A percentile compares a stretch with the other conserved stretches of the same genome.
These are phyloP conservation scores for Callionymus lyra DNA, from an alignment of 2,113 vertebrate genomes.

Conservation along the genomic window DNA sequence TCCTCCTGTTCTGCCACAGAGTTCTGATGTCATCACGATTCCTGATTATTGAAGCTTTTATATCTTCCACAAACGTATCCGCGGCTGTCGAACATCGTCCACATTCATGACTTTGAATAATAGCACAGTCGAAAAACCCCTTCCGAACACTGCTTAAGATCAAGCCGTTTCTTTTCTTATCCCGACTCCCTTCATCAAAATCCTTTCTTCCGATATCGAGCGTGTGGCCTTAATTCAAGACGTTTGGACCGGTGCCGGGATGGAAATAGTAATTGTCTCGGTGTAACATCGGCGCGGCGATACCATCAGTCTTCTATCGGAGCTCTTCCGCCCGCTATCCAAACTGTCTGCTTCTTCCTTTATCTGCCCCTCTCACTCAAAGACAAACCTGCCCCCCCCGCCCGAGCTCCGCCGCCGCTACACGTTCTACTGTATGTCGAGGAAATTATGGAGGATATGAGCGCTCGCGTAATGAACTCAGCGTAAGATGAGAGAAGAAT, in stretches of 20 bases:
- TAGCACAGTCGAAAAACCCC: too few relatives aligned
- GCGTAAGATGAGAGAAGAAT: too few relatives aligned
- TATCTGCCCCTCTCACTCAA: constrained; percentile 16
- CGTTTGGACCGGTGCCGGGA: constrained; percentile 24
- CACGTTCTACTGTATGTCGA: background rate
- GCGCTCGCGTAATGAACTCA: too few relatives aligned
- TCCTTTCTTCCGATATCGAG: constrained; percentile 4
- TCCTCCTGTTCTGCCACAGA: too few relatives aligned
- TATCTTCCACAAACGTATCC: too few relatives aligned
- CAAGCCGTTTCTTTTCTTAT: background rate
- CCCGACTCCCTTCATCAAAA: constrained; percentile 9
- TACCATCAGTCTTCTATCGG: constrained; percentile 46
- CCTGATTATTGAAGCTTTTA: too few relatives aligned
- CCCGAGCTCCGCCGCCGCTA: too few relatives aligned
- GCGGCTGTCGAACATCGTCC: too few relatives aligned
- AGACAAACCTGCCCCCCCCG: too few relatives aligned
- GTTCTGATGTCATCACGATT: too few relatives aligned
- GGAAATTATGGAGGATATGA: constrained; percentile 7
- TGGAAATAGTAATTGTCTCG: constrained; percentile 41
- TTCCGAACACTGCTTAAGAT: background rate
- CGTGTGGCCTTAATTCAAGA: constrained; percentile 26
- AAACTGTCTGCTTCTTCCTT: constrained; percentile 33
- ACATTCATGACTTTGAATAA: too few relatives aligned
- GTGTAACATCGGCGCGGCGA: constrained; percentile 36
- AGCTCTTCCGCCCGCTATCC: constrained; percentile 37